These are phyloP conservation scores for Chitala chitala DNA, from an alignment of 2,113 vertebrate genomes.

Conservation along the genomic window DNA sequence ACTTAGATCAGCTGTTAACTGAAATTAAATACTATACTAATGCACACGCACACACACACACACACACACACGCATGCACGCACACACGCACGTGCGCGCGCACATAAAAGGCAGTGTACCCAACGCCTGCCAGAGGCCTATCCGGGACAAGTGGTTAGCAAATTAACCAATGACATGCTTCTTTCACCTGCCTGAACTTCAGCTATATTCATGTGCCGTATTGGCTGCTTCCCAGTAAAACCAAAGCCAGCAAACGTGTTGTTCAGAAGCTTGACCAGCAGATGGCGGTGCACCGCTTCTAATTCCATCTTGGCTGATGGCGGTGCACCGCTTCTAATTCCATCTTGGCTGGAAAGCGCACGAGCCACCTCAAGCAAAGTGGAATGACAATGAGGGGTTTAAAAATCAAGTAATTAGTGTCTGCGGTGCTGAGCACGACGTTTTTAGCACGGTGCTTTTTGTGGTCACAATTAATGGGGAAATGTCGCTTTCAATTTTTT, in stretches of 20 bases:
- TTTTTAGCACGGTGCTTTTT: background rate
- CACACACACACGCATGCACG: too few species aligned
- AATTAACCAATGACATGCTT: too few species aligned
- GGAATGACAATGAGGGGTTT: background rate
- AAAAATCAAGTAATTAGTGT: constrained; percentile 16
- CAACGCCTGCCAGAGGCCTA: too few species aligned
- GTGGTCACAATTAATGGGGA: background rate
- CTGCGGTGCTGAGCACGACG: background rate
- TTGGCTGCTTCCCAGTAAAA: background rate
- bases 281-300: constrained; percentile 21
- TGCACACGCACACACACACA: too few species aligned
- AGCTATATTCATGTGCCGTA: too few species aligned
- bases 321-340: constrained; percentile 13
- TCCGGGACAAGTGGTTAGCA: too few species aligned
- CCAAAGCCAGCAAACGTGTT: background rate
- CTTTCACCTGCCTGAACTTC: too few species aligned
- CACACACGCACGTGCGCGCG: too few species aligned
- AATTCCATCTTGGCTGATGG: background rate
- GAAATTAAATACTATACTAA: too few species aligned
- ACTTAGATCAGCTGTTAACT: too few species aligned
- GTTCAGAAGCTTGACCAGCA: background rate
- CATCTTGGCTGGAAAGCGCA: too few species aligned
- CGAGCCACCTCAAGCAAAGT: background rate
- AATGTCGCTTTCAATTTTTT: constrained; percentile 14
- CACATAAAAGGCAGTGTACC: too few species aligned